phyloP scores from a whole-genome alignment of 2,113 vertebrate genomes.

The Tachuris rubrigastra region DNA sequence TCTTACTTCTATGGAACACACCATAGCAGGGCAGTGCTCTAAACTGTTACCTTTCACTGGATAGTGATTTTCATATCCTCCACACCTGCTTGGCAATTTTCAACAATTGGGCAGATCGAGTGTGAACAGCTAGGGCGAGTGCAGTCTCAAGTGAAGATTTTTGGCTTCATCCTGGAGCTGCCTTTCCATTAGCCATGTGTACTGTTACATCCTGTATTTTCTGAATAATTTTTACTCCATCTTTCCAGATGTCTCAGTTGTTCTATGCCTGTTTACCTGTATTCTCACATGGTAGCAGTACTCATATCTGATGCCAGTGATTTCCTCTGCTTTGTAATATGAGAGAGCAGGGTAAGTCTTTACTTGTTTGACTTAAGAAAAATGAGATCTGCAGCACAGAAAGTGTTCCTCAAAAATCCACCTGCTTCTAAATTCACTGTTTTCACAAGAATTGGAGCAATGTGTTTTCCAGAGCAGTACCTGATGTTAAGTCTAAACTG shows the following conservation, averaged over 20 bases:
- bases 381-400: neutral
- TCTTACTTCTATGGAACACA: neutral
- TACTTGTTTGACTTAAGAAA: neutral
- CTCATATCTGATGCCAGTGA: neutral
- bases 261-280: conserved; percentile 18
- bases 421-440: neutral
- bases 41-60: neutral
- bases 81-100: neutral
- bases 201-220: neutral
- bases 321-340: neutral
- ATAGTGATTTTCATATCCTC: neutral
- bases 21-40: neutral
- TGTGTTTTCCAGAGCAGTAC: neutral
- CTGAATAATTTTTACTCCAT: neutral
- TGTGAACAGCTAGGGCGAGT: neutral
- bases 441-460: neutral
- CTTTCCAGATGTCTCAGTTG: neutral
- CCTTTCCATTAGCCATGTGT: neutral
- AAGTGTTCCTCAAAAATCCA: neutral
- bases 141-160: neutral
- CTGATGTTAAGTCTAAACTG: neutral
- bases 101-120: neutral
- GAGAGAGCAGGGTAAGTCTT: neutral
- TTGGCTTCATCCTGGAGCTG: neutral
- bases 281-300: neutral